Percentiles rank a stretch among this genome's conserved stretches.
Evolutionary conservation across 2,113 vertebrate species (phyloP).

Genomic region (Uropsilus gracilis): DNA sequence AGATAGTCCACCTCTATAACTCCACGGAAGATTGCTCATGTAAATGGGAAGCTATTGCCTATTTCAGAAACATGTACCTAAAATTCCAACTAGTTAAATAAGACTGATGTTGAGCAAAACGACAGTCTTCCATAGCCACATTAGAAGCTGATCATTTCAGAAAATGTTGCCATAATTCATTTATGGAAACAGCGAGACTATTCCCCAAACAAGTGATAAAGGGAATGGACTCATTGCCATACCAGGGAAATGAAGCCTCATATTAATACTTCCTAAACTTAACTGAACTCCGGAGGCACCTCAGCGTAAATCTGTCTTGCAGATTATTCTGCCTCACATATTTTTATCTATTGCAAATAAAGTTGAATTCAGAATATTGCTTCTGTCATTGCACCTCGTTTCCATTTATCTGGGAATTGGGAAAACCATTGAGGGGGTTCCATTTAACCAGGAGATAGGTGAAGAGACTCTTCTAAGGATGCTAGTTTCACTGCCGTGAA

Average conservation of each 20-base stretch:
- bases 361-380: constrained; percentile 69
- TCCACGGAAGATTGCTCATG: constrained; percentile 49
- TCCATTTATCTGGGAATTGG: constrained; percentile 72
- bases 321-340: constrained; percentile 75
- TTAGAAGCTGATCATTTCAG: constrained; percentile 74
- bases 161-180: constrained; percentile 75
- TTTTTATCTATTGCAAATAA: constrained; percentile 76
- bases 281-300: constrained; percentile 53
- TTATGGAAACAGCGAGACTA: constrained; percentile 68
- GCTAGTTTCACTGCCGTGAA: not conserved
- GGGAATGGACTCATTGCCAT: constrained; percentile 44
- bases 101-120: constrained; percentile 60
- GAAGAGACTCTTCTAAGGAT: not conserved
- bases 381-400: constrained; percentile 63
- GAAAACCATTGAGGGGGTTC: constrained; percentile 32
- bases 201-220: constrained; percentile 69
- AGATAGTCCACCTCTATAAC: constrained; percentile 5
- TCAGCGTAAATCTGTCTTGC: constrained; percentile 62
- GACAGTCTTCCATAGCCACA: constrained; percentile 57
- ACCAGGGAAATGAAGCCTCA: constrained; percentile 52
- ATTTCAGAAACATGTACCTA: constrained; percentile 54
- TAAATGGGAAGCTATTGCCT: constrained; percentile 54
- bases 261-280: constrained; percentile 57
- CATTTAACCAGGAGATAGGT: constrained; percentile 49
- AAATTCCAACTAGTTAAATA: constrained; percentile 72